Conservation (phyloP, 2,888 invertebrate species). For the Chalcosyrphus nemorum region DNA sequence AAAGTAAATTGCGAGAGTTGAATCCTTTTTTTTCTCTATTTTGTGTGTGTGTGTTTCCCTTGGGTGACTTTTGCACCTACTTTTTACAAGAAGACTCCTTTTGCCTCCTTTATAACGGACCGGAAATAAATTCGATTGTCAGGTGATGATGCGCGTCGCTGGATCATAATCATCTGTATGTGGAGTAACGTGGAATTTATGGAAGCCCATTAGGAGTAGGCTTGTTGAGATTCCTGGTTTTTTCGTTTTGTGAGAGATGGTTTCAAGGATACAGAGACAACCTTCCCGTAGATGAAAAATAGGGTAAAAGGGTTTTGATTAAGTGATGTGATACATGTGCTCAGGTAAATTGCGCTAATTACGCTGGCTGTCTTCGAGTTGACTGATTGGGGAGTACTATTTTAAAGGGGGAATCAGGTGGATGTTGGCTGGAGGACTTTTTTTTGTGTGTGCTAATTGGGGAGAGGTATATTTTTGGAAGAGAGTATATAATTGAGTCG, state of each 20-base stretch:
- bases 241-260: conserved; percentile 8
- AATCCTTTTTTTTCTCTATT: conserved; percentile 43
- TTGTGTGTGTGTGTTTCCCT: conserved; percentile 3
- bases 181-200: conserved; percentile 58
- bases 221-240: conserved; percentile 56
- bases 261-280: conserved; percentile 1
- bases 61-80: conserved; percentile 64
- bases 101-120: conserved; percentile 26
- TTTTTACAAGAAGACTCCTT: not conserved
- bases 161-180: conserved; percentile 69
- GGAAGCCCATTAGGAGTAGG: conserved; percentile 45
- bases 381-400: conserved; percentile 20
- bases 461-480: not conserved
- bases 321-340: conserved; percentile 43
- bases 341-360: conserved; percentile 49
- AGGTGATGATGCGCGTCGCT: conserved; percentile 69
- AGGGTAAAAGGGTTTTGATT: conserved; percentile 57
- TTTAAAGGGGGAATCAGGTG: not conserved
- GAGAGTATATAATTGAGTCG: too few relatives aligned
- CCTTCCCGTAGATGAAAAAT: conserved; percentile 24
- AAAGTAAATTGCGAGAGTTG: conserved; percentile 66
- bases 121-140: conserved; percentile 71
- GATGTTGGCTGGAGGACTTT: not conserved
- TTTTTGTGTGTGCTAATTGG: not conserved
- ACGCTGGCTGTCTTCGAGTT: conserved; percentile 25